Evolutionary conservation across 1,140 invertebrate genomes (phyloP).

Genomic region (Apis mellifera): Amel_HAv3.1 CM009944.2:3310001-3310500

Average conservation of each 20-base stretch:
- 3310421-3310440: too few species aligned
- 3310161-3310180: slow-evolving; percentile 29
- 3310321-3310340: slow-evolving; percentile 4
- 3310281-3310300: neutral
- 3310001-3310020: too few species aligned
- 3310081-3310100: slow-evolving; percentile 29
- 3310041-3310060: too few species aligned
- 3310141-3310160: slow-evolving; percentile 46
- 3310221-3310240: slow-evolving; percentile 26
- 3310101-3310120: slow-evolving; percentile 29
- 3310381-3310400: too few species aligned
- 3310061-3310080: slow-evolving; percentile 33
- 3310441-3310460: too few species aligned
- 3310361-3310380: neutral
- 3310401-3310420: too few species aligned
- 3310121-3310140: slow-evolving; percentile 48
- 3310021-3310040: neutral
- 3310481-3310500: too few species aligned
- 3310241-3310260: slow-evolving; percentile 22
- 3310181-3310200: slow-evolving; percentile 25
- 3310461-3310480: too few species aligned
- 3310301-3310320: slow-evolving; percentile 7
- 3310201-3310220: slow-evolving; percentile 29
- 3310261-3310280: neutral
- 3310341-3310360: slow-evolving; percentile 8